Evolutionary conservation across 2,888 invertebrate species (phyloP).

Genomic region (Tipula helvola): DNA sequence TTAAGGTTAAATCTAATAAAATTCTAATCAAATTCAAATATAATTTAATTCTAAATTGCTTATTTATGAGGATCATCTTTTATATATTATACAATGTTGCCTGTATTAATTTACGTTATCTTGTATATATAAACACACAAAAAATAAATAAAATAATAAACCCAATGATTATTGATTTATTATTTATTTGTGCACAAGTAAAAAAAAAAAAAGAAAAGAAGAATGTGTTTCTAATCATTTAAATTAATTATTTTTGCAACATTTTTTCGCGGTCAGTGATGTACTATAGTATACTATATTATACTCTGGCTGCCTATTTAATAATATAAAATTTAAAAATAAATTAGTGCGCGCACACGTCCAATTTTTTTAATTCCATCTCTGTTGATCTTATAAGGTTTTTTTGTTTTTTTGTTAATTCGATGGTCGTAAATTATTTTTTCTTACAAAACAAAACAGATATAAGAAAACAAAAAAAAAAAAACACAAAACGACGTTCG

Average conservation of each 20-base stretch:
- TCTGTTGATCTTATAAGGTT: not conserved
- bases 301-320: not conserved
- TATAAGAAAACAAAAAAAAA: not conserved
- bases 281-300: too few species aligned
- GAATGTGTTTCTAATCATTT: constrained; percentile 4
- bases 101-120: not conserved
- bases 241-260: not conserved
- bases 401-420: not conserved
- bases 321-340: not conserved
- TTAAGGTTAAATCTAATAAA: not conserved
- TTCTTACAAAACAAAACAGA: not conserved
- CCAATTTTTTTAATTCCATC: not conserved
- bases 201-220: not conserved
- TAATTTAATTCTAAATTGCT: not conserved
- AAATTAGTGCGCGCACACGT: not conserved
- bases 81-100: not conserved
- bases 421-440: not conserved
- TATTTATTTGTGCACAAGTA: not conserved
- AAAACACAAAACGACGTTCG: not conserved
- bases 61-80: not conserved
- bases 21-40: not conserved
- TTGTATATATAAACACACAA: not conserved
- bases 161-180: constrained; percentile 4
- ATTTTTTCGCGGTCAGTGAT: not conserved
- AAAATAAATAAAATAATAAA: not conserved